Evolutionary conservation across 2,888 invertebrate genomes (phyloP).

Genomic region (Chrysolina americana): DNA sequence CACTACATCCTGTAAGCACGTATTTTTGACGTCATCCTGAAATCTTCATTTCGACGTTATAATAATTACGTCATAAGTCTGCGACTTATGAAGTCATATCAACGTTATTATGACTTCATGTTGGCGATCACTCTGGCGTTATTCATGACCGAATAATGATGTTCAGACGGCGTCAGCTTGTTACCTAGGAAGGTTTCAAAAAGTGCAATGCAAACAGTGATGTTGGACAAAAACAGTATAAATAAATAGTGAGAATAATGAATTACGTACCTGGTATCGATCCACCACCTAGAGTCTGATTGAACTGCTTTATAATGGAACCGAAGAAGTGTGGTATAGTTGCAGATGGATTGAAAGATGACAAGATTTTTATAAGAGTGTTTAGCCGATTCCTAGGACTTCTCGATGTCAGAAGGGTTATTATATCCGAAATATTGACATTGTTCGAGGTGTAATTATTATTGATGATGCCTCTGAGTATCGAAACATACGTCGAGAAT

Average conservation of each 20-base stretch:
- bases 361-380: slow-evolving; percentile 25
- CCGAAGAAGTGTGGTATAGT: slow-evolving; percentile 33
- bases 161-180: too few relatives aligned
- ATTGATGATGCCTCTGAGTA: slow-evolving; percentile 14
- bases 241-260: background rate
- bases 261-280: slow-evolving; percentile 6
- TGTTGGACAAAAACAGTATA: too few relatives aligned
- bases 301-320: slow-evolving; percentile 14
- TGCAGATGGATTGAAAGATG: slow-evolving; percentile 20
- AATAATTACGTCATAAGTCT: too few relatives aligned
- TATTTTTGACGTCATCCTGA: too few relatives aligned
- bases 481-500: background rate
- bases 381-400: slow-evolving; percentile 31
- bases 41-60: too few relatives aligned
- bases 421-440: slow-evolving; percentile 40
- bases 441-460: slow-evolving; percentile 31
- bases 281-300: background rate
- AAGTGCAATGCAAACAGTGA: too few relatives aligned
- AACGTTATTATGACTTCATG: too few relatives aligned
- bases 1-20: too few relatives aligned
- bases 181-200: too few relatives aligned
- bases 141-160: too few relatives aligned
- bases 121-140: too few relatives aligned
- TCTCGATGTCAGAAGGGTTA: slow-evolving; percentile 30
- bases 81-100: too few relatives aligned